Base-by-base conservation (phyloP, 2,797 vertebrate genomes). In the Bryconaethiops microstoma region DNA sequence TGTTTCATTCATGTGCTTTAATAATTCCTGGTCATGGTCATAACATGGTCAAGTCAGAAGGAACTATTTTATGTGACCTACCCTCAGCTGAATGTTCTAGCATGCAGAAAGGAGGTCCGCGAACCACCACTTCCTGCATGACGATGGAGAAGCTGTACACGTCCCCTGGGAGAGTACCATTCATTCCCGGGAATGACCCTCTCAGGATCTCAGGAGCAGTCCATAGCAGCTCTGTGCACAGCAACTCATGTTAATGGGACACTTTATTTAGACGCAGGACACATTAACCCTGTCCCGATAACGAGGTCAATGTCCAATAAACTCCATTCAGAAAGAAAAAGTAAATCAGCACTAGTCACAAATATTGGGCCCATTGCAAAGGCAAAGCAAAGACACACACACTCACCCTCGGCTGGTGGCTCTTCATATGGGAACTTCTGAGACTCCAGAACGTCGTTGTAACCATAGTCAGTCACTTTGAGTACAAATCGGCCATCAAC, bases 81-180 rank as follows among this genome's bases (percentile, higher is more conserved):
- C 95, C 94, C 85, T 86, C 6, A 25, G 90, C 88, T 1, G 92
- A 84, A 5, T 91, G 76, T 81, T 95, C 92, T 81, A 94, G 54
- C 93, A 93, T 94, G 85, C 92, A 94, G 87, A 88, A 95, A 0
- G 94, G 94, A n/a, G 92, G 91, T 0, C 92, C 94, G 76, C 93
- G 85, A 55, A 94, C 78, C 83, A 95, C 91, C 80, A 94, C 92
- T 83, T 95, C 94, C 85, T 95, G 95, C 91, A 94, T 91, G 81
- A 95, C 90, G 87, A 95, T 94, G 60, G 93, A 85, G 8, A 95
- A 95, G 87, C 95, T 95, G 89, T 94, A 95, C 39, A 95, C 89
- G 7, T 95, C 95, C 0, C 91, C 91, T 0, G 80, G 16, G 0
- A 78, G 55, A 42, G 89, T 90, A 23, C 93, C 92, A 0, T 85